Base-by-base conservation (phyloP, 23 tunicate species). In the Trididemnum clinides region DNA sequence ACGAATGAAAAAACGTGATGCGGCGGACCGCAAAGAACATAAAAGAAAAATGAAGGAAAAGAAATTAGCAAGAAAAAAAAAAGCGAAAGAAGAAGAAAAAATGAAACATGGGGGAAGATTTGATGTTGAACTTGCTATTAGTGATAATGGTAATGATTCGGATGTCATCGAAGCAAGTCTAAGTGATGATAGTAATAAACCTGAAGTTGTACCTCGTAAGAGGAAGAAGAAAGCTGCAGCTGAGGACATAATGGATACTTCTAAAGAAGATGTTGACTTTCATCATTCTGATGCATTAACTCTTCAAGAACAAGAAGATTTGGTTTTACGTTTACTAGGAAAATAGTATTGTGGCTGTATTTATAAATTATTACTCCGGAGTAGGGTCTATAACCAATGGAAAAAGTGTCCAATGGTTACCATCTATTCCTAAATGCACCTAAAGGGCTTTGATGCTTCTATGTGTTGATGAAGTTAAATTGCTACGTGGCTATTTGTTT, bases 1-100 rank as follows among this genome's bases (percentile, higher is more conserved):
- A 12, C 72, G 44, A 36, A 92, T 87, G 97, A 34, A 83, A 59
- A 51, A 69, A 57, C 77, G 97, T 29, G 97, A 92, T 71, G 44
- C 51, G 18, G 65, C 30, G 18, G 97, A 92, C 58, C 75, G 86
- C 2, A 33, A 82, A 33, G 76, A 78, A 57, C 89, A 92, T 33
- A 39, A 51, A 31, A 37, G 32, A 64, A 83, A 83, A 34, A 33
- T 92, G 3, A 35, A 39, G 29, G 71, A 50, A 33, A 87, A 72
- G 51, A 86, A 83, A 33, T 66, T 65, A 58, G 89, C 64, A 30
- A 78, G 28, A 26, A 51, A 87, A 30, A 22, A 33, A 49, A 87
- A 87, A 51, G 91, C 72, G 1, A 92, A 92, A 37, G 66, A 59
- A n/a, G 21, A 25, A 44, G 10, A 7, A 71, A 82, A 57, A 20